Conservation (phyloP, 2,888 invertebrate genomes). For the Cantharis lateralis region DNA sequence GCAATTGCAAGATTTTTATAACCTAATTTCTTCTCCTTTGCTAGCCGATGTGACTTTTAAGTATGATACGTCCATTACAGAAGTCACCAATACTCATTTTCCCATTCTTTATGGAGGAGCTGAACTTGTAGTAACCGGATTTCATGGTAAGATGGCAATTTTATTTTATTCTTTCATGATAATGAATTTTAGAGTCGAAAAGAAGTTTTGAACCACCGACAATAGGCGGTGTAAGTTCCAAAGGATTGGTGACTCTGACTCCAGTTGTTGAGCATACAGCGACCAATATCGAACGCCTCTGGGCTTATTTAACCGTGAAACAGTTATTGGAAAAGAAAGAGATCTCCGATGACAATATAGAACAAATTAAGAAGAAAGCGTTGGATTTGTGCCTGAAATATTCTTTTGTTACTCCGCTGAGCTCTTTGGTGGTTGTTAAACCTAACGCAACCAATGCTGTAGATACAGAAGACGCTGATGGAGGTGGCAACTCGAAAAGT, state of each 20-base stretch:
- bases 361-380: conserved; percentile 58
- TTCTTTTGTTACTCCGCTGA: conserved; percentile 69
- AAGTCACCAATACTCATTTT: conserved; percentile 62
- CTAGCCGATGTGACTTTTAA: conserved; percentile 67
- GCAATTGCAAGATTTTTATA: conserved; percentile 70
- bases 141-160: conserved; percentile 38
- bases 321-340: conserved; percentile 63
- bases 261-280: conserved; percentile 7
- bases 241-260: conserved; percentile 1
- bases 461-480: conserved; percentile 56
- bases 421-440: conserved; percentile 69
- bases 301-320: conserved; percentile 71
- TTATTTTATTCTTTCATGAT: background rate
- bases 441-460: conserved; percentile 62
- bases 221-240: background rate
- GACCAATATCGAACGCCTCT: conserved; percentile 59
- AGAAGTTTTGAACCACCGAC: background rate
- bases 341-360: conserved; percentile 37
- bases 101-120: conserved; percentile 66
- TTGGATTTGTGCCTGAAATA: conserved; percentile 65
- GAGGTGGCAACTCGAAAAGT: conserved; percentile 14
- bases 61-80: conserved; percentile 64
- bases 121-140: conserved; percentile 68
- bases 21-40: conserved; percentile 70
- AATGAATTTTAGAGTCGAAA: background rate